Evolutionary conservation across 1,140 invertebrate genomes (phyloP).

Genomic region (fruit fly (Drosophila melanogaster)): Release_6_plus_ISO1_MT NT_033779.5:9971501-9972000

Average conservation of each 20-base stretch:
- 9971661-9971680: constrained; percentile 7
- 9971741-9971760: constrained; percentile 8
- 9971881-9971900: constrained; percentile 27
- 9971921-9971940: constrained; percentile 53
- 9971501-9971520: constrained; percentile 77
- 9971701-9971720: not conserved
- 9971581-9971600: constrained; percentile 9
- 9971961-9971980: not conserved
- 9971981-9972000: not conserved
- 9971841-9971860: constrained; percentile 39
- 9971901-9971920: constrained; percentile 25
- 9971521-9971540: constrained; percentile 1
- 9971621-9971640: constrained; percentile 65
- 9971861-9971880: constrained; percentile 60
- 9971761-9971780: constrained; percentile 58
- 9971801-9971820: constrained; percentile 49
- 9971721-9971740: not conserved
- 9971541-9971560: constrained; percentile 44
- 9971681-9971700: constrained; percentile 34
- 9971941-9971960: constrained; percentile 22
- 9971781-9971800: constrained; percentile 56
- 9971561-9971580: not conserved
- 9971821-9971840: constrained; percentile 20
- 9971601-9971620: constrained; percentile 22
- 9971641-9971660: constrained; percentile 6